A percentile compares a stretch with the other conserved stretches of the same genome.
These are phyloP conservation scores for Tetragonula carbonaria DNA, from an alignment of 2,888 invertebrate species.

Conservation along the genomic window DNA sequence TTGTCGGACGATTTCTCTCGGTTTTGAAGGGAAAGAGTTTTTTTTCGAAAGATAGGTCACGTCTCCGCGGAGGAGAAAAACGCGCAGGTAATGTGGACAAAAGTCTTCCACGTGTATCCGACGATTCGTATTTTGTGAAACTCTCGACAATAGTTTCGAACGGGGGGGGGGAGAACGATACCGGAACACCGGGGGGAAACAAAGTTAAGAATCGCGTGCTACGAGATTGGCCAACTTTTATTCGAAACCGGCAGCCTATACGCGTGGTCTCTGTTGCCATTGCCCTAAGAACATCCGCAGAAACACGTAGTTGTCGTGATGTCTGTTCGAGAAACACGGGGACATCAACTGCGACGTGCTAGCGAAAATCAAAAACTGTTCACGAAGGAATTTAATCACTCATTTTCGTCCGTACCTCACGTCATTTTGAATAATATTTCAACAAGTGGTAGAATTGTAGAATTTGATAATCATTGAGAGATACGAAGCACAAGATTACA, in stretches of 20 bases:
- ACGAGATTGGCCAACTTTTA: constrained; percentile 50
- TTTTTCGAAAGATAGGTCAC: background rate
- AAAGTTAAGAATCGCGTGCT: constrained; percentile 46
- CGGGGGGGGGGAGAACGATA: background rate
- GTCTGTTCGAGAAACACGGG: background rate
- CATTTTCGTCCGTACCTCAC: background rate
- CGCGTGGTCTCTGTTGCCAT: constrained; percentile 11
- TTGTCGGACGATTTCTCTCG: background rate
- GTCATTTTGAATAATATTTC: background rate
- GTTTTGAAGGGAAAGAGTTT: background rate
- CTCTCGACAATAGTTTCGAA: constrained; percentile 24
- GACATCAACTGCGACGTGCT: background rate
- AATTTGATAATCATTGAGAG: background rate
- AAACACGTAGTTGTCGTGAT: constrained; percentile 13
- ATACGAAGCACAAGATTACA: background rate
- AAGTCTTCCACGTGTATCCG: background rate
- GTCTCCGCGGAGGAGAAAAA: background rate
- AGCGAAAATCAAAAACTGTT: background rate
- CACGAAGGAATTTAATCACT: background rate
- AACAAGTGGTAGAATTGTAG: background rate
- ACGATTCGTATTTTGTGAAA: constrained; percentile 12
- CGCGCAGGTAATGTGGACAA: background rate
- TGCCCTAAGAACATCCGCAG: constrained; percentile 7
- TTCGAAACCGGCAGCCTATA: constrained; percentile 39
- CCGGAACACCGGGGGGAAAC: constrained; percentile 30